A percentile compares a stretch with the other conserved stretches of the same genome.
Conservation (phyloP, 2,888 invertebrate genomes). For the Volucella inanis region DNA sequence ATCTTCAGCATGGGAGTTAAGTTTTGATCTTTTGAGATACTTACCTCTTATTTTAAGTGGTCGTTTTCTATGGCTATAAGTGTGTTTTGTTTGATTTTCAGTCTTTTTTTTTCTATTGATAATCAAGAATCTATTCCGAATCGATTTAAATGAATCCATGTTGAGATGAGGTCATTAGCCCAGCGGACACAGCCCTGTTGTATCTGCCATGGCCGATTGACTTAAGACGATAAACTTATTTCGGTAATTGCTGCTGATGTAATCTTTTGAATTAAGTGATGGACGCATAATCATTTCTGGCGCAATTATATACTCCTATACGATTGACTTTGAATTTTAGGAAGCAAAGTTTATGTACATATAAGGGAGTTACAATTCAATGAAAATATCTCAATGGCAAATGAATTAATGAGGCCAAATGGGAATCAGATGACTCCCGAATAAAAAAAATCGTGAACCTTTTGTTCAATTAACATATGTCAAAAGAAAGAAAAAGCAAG, state of each 20-base stretch:
- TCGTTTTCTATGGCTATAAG: neutral
- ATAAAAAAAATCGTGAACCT: no score
- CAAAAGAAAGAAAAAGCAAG: no score
- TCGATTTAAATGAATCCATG: slow-evolving; percentile 13
- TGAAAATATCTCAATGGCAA: no score
- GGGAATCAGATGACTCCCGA: no score
- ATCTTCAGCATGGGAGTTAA: neutral
- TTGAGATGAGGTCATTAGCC: slow-evolving; percentile 52
- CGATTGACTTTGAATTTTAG: no score
- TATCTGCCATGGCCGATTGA: neutral
- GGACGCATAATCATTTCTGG: neutral
- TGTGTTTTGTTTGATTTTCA: slow-evolving; percentile 6
- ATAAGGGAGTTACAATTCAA: no score
- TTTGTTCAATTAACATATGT: no score
- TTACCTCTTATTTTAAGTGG: slow-evolving; percentile 46
- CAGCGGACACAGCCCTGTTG: slow-evolving; percentile 3
- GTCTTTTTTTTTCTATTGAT: neutral
- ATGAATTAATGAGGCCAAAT: no score
- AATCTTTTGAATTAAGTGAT: slow-evolving; percentile 1
- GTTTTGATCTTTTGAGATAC: neutral
- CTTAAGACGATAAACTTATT: slow-evolving; percentile 17
- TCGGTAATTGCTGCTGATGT: slow-evolving; percentile 17
- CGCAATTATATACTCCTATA: no score
- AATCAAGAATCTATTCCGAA: slow-evolving; percentile 12
- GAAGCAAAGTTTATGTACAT: no score